Percentiles rank a stretch among this genome's conserved stretches.
These are phyloP conservation scores for Hermaeophaga mercurialis DNA, from an alignment of 2,888 invertebrate species.

Conservation along the genomic window DNA sequence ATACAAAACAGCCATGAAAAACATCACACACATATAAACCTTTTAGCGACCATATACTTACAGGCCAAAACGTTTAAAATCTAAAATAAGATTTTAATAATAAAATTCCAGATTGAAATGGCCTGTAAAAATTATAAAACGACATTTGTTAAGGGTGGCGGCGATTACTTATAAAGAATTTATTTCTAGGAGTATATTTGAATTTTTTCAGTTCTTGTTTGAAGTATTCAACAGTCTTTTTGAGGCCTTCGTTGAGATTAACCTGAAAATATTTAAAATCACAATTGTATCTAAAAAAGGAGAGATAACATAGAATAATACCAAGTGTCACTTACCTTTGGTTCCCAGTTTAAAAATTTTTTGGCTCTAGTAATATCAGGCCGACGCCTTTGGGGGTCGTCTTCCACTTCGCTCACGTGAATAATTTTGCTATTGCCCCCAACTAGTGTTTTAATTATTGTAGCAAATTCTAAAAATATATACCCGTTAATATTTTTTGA, in stretches of 20 bases:
- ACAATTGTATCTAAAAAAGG: no score
- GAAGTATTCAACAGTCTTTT: slow-evolving; percentile 93
- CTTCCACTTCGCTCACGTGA: slow-evolving; percentile 85
- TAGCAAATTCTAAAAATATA: slow-evolving; percentile 80
- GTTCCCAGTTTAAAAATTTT: slow-evolving; percentile 86
- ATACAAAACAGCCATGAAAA: slow-evolving; percentile 33
- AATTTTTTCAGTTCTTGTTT: slow-evolving; percentile 78
- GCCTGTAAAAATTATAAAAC: not conserved
- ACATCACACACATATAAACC: slow-evolving; percentile 13
- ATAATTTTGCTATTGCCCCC: slow-evolving; percentile 86
- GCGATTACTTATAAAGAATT: slow-evolving; percentile 34
- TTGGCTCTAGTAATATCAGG: slow-evolving; percentile 93
- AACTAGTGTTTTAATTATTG: slow-evolving; percentile 81
- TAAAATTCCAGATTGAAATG: no score
- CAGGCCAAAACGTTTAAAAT: not conserved
- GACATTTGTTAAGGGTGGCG: slow-evolving; percentile 21
- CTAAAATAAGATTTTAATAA: no score
- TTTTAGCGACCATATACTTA: not conserved
- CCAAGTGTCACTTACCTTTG: slow-evolving; percentile 72
- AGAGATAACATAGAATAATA: no score
- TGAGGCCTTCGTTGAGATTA: slow-evolving; percentile 81
- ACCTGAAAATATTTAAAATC: slow-evolving; percentile 2
- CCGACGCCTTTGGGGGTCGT: slow-evolving; percentile 93
- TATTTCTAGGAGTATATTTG: slow-evolving; percentile 61
- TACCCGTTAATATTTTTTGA: no score